Evolutionary conservation across 2,888 invertebrate species (phyloP), one percentile per base, ranked within the genome.

Genomic region (Limenitis arthemis): DNA sequence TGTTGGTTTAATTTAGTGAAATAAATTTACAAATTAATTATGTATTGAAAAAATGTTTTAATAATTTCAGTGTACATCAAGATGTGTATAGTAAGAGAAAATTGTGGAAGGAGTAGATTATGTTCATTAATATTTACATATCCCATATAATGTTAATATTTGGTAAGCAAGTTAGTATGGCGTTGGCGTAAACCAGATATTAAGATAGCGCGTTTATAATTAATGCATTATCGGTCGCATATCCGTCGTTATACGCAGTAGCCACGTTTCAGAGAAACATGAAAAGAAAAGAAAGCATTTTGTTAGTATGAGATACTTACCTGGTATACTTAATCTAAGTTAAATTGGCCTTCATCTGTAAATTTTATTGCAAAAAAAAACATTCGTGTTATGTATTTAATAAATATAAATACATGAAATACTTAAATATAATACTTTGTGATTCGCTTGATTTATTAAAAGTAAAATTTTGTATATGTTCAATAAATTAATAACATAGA

Each of bases 231-330:
- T 48, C 71, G 77, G 79, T 77, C 82, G 80, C 69, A 69, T 67
- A 67, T 67, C 60, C 67, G 67, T 62, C 68, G 64, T 68, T 66
- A 68, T 60, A 65, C 74, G 83, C 74, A 75, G 81, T 81, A 77
- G 80, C 79, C 80, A 83, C 82, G 82, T 83, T 83, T 83, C 82
- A 85, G 73, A 83, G 78, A 83, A 85, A 83, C 86, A 87, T 87
- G 87, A 79, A 87, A 87, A 86, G 85, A 86, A 80, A 75, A 76
- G 66, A 79, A 86, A 87, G 86, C 86, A 75, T 77, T 77, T 79
- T 84, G 87, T 87, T 87, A 87, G 87, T 85, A 71, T 69, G 66
- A 68, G 55, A 70, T 78, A 80, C 75, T 78, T 76, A 79, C 74
- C 66, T 66, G 60, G 44, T 59, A 11, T 41, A 41, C 41, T 70